phyloP scores from a whole-genome alignment of 2,888 invertebrate species.

The Drosophila paramelanica region DNA sequence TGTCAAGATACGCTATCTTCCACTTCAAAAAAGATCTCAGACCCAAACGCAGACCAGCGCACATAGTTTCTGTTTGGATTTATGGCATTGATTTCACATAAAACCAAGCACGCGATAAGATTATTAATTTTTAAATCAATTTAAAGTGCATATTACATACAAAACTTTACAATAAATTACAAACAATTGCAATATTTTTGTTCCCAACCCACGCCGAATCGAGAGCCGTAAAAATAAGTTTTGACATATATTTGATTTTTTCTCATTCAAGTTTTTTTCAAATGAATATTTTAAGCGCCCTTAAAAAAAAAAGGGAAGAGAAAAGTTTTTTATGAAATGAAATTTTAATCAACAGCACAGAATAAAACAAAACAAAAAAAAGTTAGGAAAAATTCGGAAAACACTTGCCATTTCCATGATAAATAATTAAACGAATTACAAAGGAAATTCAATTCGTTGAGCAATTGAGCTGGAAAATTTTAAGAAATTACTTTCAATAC shows the following conservation, averaged over 20 bases:
- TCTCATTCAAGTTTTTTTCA: neutral
- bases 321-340: constrained; percentile 23
- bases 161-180: constrained; percentile 8
- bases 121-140: constrained; percentile 31
- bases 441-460: constrained; percentile 27
- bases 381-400: neutral
- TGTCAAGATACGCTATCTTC: constrained; percentile 25
- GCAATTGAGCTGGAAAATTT: constrained; percentile 26
- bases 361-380: neutral
- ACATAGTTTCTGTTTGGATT: constrained; percentile 15
- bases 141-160: neutral
- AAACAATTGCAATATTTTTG: constrained; percentile 16
- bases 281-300: constrained; percentile 21
- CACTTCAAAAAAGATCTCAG: constrained; percentile 5
- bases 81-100: constrained; percentile 41
- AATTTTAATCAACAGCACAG: constrained; percentile 32
- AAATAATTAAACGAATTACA: constrained; percentile 30
- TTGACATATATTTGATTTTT: neutral
- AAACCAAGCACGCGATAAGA: constrained; percentile 37
- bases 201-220: neutral
- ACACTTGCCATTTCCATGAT: constrained; percentile 7
- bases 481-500: constrained; percentile 3
- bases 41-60: neutral
- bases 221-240: neutral
- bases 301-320: neutral